These are phyloP conservation scores for Glareola pratincola DNA, from an alignment of 2,113 vertebrate species.

Conservation along the genomic window DNA sequence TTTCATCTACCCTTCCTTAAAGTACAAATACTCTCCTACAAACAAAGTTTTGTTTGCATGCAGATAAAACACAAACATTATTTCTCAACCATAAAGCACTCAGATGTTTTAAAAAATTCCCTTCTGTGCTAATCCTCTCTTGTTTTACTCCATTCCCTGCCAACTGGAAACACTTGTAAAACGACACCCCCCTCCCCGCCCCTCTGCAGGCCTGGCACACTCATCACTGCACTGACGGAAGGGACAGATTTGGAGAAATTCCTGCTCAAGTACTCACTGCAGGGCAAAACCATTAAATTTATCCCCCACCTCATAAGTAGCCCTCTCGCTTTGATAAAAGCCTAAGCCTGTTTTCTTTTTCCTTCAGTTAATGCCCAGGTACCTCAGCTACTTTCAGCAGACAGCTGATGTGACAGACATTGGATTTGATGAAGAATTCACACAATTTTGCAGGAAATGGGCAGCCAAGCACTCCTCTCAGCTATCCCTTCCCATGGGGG, in stretches of 20 bases:
- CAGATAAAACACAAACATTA: background rate
- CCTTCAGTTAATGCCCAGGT: background rate
- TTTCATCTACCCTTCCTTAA: background rate
- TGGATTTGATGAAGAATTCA: background rate
- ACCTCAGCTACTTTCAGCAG: background rate
- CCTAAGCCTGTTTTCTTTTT: background rate
- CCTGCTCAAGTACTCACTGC: background rate
- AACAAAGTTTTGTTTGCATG: background rate
- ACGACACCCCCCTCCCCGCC: fast-evolving
- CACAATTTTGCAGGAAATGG: background rate
- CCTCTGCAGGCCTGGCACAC: background rate
- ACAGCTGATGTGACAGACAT: background rate
- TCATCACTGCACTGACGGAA: background rate
- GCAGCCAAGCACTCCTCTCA: background rate
- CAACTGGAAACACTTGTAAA: background rate
- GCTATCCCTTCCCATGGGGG: background rate
- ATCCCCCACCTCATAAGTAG: background rate
- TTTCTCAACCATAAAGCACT: background rate
- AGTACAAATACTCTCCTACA: background rate
- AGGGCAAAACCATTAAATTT: background rate
- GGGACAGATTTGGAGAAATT: background rate
- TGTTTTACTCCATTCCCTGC: background rate
- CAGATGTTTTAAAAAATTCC: background rate
- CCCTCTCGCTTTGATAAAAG: background rate
- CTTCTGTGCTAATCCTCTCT: background rate